Percentiles rank a stretch among this genome's conserved stretches.
Evolutionary conservation across 2,797 vertebrate species (phyloP).

Genomic region (Myoxocephalus aenaeus): DNA sequence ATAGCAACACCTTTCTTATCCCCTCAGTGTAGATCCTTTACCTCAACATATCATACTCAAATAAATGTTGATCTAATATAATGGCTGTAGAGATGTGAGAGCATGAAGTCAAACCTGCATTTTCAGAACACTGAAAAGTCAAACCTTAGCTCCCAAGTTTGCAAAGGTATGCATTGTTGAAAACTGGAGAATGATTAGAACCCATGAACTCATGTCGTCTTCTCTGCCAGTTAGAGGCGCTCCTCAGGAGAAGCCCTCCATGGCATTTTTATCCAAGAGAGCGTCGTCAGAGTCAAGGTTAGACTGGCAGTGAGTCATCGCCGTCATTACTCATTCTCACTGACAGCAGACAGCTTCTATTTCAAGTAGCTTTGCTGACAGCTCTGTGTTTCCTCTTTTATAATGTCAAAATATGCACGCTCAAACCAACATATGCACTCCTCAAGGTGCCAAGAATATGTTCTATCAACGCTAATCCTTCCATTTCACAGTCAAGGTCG

Average conservation of each 20-base stretch:
- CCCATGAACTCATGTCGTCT: not conserved
- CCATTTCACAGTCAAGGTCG: slow-evolving; percentile 71
- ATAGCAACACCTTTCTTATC: not conserved
- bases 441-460: slow-evolving; percentile 57
- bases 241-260: slow-evolving; percentile 41
- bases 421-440: slow-evolving; percentile 33
- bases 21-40: not conserved
- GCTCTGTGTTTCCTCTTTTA: slow-evolving; percentile 38
- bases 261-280: slow-evolving; percentile 59
- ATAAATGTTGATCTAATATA: not conserved
- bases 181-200: not conserved
- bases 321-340: slow-evolving; percentile 32
- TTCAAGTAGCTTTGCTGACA: slow-evolving; percentile 32
- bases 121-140: not conserved
- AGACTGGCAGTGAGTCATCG: slow-evolving; percentile 49
- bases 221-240: slow-evolving; percentile 18
- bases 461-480: slow-evolving; percentile 62
- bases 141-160: not conserved
- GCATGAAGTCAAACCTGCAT: not conserved
- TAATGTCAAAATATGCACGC: slow-evolving; percentile 44
- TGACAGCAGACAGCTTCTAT: slow-evolving; percentile 45
- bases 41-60: not conserved
- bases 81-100: not conserved
- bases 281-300: slow-evolving; percentile 63
- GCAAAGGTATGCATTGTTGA: not conserved